phyloP scores from a whole-genome alignment of 2,797 vertebrate species.

The Leuciscus waleckii region DNA sequence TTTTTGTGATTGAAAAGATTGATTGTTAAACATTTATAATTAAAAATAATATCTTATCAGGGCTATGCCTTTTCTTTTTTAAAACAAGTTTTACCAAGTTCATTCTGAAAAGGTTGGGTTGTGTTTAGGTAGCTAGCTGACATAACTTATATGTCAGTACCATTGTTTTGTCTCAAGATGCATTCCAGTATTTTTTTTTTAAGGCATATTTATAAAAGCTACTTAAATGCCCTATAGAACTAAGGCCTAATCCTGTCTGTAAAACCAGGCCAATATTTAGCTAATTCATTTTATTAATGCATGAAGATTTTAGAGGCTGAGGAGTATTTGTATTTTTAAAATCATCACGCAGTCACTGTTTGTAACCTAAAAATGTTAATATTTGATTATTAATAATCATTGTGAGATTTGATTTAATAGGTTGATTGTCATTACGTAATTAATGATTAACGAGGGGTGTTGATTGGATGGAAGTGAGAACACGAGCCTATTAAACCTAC shows the following conservation, averaged over 20 bases:
- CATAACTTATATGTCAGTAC: too few relatives aligned
- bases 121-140: not conserved
- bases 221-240: too few relatives aligned
- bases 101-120: not conserved
- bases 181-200: too few relatives aligned
- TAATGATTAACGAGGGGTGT: not conserved
- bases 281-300: not conserved
- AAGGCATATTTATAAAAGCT: too few relatives aligned
- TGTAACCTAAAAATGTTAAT: not conserved
- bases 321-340: not conserved
- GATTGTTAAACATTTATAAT: slow-evolving; percentile 69
- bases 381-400: not conserved
- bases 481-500: not conserved
- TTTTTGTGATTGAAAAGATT: slow-evolving; percentile 64
- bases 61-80: not conserved
- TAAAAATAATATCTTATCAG: slow-evolving; percentile 70
- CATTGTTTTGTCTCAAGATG: too few relatives aligned
- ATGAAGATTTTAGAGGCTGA: not conserved
- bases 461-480: slow-evolving; percentile 1
- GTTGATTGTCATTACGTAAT: not conserved
- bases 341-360: not conserved
- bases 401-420: not conserved
- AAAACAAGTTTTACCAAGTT: not conserved
- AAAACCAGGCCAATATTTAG: not conserved
- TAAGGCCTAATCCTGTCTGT: too few relatives aligned